Conservation (phyloP, 2,797 vertebrate species). For the Anisognathus igniventris region DNA sequence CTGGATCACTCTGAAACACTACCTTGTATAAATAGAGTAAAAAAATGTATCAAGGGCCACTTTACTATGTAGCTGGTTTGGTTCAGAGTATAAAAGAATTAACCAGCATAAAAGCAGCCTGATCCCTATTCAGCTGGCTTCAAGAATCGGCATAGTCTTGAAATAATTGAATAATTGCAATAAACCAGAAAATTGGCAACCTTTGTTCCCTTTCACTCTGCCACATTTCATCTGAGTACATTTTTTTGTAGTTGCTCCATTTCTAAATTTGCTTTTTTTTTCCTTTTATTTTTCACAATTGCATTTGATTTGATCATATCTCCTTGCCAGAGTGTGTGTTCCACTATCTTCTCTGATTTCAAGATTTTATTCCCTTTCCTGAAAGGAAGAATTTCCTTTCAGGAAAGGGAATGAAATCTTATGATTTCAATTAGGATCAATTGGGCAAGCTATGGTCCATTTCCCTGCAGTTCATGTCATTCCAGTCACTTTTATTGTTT, state of each 20-base stretch:
- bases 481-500: not conserved
- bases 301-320: not conserved
- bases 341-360: not conserved
- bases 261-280: not conserved
- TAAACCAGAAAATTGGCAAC: not conserved
- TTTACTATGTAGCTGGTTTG: not conserved
- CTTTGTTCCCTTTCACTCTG: not conserved
- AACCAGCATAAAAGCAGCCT: not conserved
- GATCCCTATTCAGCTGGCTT: not conserved
- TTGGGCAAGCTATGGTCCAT: not conserved
- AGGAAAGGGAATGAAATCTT: not conserved
- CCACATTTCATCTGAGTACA: not conserved
- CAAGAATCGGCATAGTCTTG: not conserved
- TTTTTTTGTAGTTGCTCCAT: not conserved
- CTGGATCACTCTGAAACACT: not conserved
- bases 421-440: not conserved
- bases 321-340: no score
- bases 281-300: not conserved
- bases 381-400: no score
- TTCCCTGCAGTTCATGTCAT: not conserved
- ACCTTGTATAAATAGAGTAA: not conserved
- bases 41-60: not conserved
- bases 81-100: not conserved
- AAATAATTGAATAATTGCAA: not conserved
- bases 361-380: not conserved